Evolutionary conservation across 2,888 invertebrate genomes (phyloP).

Genomic region (Craniophora ligustri): DNA sequence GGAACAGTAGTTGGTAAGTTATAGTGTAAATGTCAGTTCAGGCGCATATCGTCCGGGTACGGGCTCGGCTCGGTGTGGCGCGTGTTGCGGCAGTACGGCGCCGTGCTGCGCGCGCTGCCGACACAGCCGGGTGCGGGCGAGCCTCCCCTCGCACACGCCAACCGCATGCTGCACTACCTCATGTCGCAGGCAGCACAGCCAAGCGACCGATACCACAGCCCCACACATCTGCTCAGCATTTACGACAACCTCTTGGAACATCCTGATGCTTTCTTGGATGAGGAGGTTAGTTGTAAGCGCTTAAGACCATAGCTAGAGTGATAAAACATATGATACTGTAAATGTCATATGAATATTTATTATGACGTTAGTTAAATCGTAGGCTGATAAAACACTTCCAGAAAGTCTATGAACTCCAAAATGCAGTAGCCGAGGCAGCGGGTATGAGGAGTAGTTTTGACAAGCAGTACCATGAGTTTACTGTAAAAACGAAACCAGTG

Average conservation of each 20-base stretch:
- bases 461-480: constrained; percentile 71
- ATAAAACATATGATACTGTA: no score
- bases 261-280: constrained; percentile 91
- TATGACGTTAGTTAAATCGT: no score
- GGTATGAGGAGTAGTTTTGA: constrained; percentile 72
- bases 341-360: no score
- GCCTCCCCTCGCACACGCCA: constrained; percentile 87
- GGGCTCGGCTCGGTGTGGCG: constrained; percentile 88
- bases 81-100: constrained; percentile 87
- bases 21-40: constrained; percentile 79
- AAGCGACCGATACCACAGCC: constrained; percentile 84
- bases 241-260: constrained; percentile 77
- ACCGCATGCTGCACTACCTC: constrained; percentile 88
- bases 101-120: constrained; percentile 84
- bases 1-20: no score
- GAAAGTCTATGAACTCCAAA: constrained; percentile 84
- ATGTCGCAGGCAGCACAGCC: constrained; percentile 73
- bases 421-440: constrained; percentile 74
- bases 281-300: constrained; percentile 88
- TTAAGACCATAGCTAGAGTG: no score
- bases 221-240: constrained; percentile 90
- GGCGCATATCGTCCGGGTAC: constrained; percentile 89
- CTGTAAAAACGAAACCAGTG: constrained; percentile 70
- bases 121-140: constrained; percentile 91
- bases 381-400: constrained; percentile 60